Percentiles rank a stretch among this genome's conserved stretches.
Conservation (phyloP, 2,888 invertebrate species). For the Hydriomena furcata region DNA sequence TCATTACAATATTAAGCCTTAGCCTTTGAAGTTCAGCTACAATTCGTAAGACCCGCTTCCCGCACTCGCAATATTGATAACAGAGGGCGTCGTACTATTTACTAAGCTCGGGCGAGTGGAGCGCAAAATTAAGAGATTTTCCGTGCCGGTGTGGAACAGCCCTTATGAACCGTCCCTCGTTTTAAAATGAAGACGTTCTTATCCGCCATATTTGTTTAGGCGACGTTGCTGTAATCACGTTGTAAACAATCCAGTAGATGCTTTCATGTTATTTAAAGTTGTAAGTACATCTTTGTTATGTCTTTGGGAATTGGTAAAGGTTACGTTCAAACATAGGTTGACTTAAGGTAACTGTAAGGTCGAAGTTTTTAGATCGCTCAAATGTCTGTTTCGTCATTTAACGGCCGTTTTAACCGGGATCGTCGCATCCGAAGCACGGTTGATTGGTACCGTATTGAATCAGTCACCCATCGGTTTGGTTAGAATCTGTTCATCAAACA, state of each 20-base stretch:
- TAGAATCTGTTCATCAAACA: no score
- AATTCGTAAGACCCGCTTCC: conserved; percentile 17
- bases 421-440: no score
- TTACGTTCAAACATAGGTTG: no score
- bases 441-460: no score
- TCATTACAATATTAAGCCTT: no score
- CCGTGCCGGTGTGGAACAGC: conserved; percentile 61
- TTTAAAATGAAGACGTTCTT: conserved; percentile 64
- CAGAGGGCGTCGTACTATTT: conserved; percentile 42
- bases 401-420: no score
- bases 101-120: conserved; percentile 41
- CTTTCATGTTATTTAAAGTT: conserved; percentile 19
- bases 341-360: no score
- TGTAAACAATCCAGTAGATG: conserved; percentile 21
- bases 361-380: no score
- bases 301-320: not conserved
- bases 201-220: conserved; percentile 49
- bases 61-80: conserved; percentile 33
- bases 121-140: conserved; percentile 77
- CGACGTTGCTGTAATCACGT: conserved; percentile 27
- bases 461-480: no score
- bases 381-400: no score
- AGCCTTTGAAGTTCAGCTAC: conserved; percentile 9
- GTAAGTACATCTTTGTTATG: conserved; percentile 12
- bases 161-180: conserved; percentile 59